Evolutionary conservation across 1,140 invertebrate genomes (phyloP).

Genomic region (Delia radicum): DNA sequence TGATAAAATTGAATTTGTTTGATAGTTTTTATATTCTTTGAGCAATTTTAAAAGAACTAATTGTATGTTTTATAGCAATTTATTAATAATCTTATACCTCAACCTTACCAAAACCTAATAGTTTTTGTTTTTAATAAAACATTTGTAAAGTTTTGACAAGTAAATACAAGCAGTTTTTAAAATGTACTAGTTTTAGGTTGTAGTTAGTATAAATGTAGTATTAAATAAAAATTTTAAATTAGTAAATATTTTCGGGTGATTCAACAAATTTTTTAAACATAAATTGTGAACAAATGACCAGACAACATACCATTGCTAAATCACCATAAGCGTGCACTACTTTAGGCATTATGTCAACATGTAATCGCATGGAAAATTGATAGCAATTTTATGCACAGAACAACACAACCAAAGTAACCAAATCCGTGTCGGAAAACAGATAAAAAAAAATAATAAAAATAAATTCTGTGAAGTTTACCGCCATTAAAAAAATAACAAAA

Average conservation of each 20-base stretch:
- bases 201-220: too few relatives aligned
- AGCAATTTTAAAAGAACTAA: too few relatives aligned
- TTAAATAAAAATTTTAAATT: too few relatives aligned
- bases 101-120: too few relatives aligned
- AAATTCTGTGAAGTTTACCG: neutral
- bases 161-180: too few relatives aligned
- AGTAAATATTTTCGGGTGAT: neutral
- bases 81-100: too few relatives aligned
- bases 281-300: neutral
- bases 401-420: neutral
- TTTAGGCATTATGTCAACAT: slow-evolving; percentile 1
- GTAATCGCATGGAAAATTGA: slow-evolving; percentile 1
- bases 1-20: too few relatives aligned
- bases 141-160: too few relatives aligned
- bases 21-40: too few relatives aligned
- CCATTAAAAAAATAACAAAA: neutral
- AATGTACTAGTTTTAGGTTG: too few relatives aligned
- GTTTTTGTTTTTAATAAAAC: too few relatives aligned
- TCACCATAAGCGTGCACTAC: neutral
- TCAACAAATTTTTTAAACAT: neutral
- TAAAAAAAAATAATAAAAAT: neutral
- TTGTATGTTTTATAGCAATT: too few relatives aligned
- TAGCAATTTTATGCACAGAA: neutral
- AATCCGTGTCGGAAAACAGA: neutral
- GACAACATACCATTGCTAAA: neutral